phyloP scores from a whole-genome alignment of 2,888 invertebrate species.

The Reticulitermes lucifugus region DNA sequence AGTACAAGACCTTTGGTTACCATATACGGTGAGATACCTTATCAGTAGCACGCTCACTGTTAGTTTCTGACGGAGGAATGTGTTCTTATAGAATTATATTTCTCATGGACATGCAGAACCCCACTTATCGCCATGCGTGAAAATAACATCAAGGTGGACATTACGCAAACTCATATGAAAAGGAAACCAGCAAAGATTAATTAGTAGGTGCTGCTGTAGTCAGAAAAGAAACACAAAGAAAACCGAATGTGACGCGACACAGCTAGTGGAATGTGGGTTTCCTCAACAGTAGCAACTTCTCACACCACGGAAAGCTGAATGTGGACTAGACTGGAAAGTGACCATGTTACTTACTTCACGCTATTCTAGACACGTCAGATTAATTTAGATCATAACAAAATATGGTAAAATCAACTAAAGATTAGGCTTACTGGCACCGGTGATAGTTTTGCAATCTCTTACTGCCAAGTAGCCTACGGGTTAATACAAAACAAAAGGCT shows the following conservation, averaged over 20 bases:
- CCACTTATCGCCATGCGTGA: no score
- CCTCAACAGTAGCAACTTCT: background rate
- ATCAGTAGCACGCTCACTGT: no score
- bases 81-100: no score
- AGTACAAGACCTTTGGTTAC: no score
- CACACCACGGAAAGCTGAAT: background rate
- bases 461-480: no score
- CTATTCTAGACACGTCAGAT: background rate
- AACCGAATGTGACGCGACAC: background rate
- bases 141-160: no score
- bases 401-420: background rate
- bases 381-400: constrained; percentile 2
- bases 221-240: constrained; percentile 28
- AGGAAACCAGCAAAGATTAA: constrained; percentile 47
- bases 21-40: no score
- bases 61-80: no score
- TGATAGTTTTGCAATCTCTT: background rate
- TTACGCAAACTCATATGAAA: background rate
- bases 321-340: constrained; percentile 1
- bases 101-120: no score
- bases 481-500: no score
- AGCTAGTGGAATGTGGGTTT: background rate
- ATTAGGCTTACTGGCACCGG: background rate
- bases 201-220: constrained; percentile 48
- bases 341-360: constrained; percentile 13